Percentiles rank a stretch among this genome's conserved stretches.
Conservation (phyloP, 1,140 invertebrate genomes). For the Apis laboriosa region DNA sequence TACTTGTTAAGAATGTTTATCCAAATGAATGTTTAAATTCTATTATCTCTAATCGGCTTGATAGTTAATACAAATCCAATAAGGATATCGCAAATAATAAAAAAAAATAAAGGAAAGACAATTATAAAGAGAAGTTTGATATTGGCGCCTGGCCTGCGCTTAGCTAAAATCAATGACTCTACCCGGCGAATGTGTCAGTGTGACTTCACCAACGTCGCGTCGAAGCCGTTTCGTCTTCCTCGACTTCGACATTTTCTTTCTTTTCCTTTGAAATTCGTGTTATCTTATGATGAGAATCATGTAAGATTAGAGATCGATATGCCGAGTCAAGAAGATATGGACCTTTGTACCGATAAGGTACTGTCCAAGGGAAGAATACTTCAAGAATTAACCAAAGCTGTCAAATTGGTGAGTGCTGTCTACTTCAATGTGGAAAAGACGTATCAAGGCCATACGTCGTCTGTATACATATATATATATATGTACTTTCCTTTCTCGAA, state of each 20-base stretch:
- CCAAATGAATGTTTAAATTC: background rate
- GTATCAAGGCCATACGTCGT: conserved; percentile 56
- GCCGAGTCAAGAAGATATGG: conserved; percentile 75
- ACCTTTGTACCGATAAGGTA: conserved; percentile 79
- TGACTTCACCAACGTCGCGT: conserved; percentile 61
- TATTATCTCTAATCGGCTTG: background rate
- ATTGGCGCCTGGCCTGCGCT: conserved; percentile 70
- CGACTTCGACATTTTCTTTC: conserved; percentile 30
- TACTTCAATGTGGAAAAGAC: conserved; percentile 4
- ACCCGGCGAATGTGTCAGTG: conserved; percentile 63
- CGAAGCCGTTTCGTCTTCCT: conserved; percentile 42
- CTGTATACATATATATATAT: conserved; percentile 8
- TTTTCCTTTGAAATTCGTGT: conserved; percentile 24
- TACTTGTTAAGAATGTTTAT: background rate
- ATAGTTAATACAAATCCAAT: background rate
- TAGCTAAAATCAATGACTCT: conserved; percentile 76
- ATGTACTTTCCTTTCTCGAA: conserved; percentile 8
- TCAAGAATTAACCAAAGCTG: conserved; percentile 79
- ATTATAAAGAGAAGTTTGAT: conserved; percentile 53
- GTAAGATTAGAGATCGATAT: conserved; percentile 69
- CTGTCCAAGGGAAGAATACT: conserved; percentile 78
- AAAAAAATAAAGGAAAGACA: background rate
- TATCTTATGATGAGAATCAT: conserved; percentile 60
- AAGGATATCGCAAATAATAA: background rate
- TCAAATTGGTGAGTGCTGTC: conserved; percentile 78